Base-by-base conservation (phyloP, 2,797 vertebrate species). In the Schizopygopsis pylzovi region DNA sequence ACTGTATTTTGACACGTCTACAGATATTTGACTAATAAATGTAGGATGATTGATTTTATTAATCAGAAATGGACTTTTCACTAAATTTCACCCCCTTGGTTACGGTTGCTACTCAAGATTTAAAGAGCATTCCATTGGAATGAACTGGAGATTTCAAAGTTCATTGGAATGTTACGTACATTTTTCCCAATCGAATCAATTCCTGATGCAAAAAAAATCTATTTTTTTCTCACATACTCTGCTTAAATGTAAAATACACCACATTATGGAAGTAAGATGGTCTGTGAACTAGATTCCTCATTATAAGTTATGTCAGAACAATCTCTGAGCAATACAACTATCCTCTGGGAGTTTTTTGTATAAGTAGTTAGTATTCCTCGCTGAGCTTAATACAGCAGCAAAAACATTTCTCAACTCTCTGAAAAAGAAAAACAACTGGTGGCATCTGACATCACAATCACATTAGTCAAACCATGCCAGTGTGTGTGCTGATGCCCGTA, bases 301-400 rank as follows among this genome's bases (percentile, higher is more conserved):
- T 65, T 65, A 16, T 15, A 20, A 76, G 73, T 20, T 79, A 45
- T 63, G 25, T 7, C n/a, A 65, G 49, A 41, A 47, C 22, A 28
- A 12, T 65, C 41, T 79, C 22, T 2, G 18, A 79, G 52, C 18
- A 49, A 47, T 70, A 20, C 52, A 37, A 41, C 45, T 33, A 41
- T 43, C 33, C 54, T 70, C 18, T 47, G 18, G 67, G 65, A 39
- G 41, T 20, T n/a, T 37, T 78, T 59, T 70, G 49, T 45, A 22
- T 18, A 68, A 47, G 63, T 79, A 78, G 83, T 84, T 72, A 80
- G 77, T 49, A 80, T 80, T 85, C 52, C 67, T 72, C 83, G 16
- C 49, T 9, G 8, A 54, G 28, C 4, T 68, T n/a, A 41, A 49
- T 18, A 77, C 61, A 84, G 18, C n/a, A 77, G 71, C 63, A 10